Base-by-base conservation (phyloP, 2,888 invertebrate genomes). In the Heliconius ethilla region DNA sequence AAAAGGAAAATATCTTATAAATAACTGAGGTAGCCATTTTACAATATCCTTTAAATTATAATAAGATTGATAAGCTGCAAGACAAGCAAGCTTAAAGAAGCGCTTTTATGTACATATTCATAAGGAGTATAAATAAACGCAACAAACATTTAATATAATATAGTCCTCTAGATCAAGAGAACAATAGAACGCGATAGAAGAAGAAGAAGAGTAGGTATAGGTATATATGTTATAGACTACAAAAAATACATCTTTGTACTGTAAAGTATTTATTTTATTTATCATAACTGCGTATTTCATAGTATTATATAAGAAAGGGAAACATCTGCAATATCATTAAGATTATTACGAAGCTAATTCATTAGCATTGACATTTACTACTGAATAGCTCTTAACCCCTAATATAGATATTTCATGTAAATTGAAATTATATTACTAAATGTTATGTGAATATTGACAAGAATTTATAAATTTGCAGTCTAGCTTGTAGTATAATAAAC, bases 341-440 rank as follows among this genome's bases (percentile, higher is more conserved):
- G 18, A 18, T n/a, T n/a, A 70, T 25, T n/a, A 70, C 40, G 45
- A 70, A 63, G 29, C 9, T 5, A 18, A 70, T 70, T 51, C 70
- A 76, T 70, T 76, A 76, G 37, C 45, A 70, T 70, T 76, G 76
- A 51, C 63, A 70, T 70, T 55, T 70, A 27, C 37, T 67, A 37
- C 69, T 69, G 55, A 70, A 51, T 70, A 33, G 33, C 51, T 27
- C 51, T 55, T 70, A 55, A 55, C 18, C 5, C 70, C 11, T 29
- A 70, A 70, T 55, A 72, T 72, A 72, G 33, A 72, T 72, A 72
- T 51, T 72, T 72, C 29, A 72, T 72, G 70, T 55, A 72, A 55
- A 45, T 69, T 69, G 15, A 69, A 69, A 45, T 69, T 40, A 40
- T 40, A 25, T 69, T 45, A 40, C 15, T 25, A 25, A 69, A 69